These are phyloP conservation scores for Andrena minutula DNA, from an alignment of 2,888 invertebrate species.

Conservation along the genomic window DNA sequence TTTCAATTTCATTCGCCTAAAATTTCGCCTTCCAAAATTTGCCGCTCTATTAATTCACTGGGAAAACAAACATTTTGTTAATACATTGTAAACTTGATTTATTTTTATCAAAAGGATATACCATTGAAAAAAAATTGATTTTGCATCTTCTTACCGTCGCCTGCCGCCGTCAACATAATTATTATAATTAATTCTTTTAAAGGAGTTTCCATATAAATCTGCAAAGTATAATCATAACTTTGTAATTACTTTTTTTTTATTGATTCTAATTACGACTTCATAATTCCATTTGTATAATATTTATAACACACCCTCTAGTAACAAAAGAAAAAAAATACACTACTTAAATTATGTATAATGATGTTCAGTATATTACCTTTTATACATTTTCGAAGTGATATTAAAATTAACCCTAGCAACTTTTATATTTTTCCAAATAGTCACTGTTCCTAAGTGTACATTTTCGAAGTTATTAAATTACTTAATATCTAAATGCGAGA, in stretches of 20 bases:
- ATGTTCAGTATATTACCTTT: conserved; percentile 50
- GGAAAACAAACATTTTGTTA: too few species aligned
- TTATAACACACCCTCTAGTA: conserved; percentile 34
- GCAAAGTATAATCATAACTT: conserved; percentile 30
- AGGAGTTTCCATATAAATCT: conserved; percentile 35
- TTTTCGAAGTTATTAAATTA: conserved; percentile 15
- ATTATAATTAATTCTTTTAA: conserved; percentile 27
- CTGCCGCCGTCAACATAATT: not conserved
- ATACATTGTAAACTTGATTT: too few species aligned
- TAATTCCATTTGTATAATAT: conserved; percentile 28
- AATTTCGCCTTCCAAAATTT: too few species aligned
- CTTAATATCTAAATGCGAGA: conserved; percentile 15
- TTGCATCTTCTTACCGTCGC: too few species aligned
- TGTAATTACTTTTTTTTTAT: conserved; percentile 31
- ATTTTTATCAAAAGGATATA: too few species aligned
- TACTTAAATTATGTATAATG: conserved; percentile 38
- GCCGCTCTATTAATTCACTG: too few species aligned
- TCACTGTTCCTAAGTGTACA: conserved; percentile 14
- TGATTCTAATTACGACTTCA: conserved; percentile 32
- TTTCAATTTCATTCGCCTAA: too few species aligned
- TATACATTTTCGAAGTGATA: conserved; percentile 25
- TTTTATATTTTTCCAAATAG: conserved; percentile 7
- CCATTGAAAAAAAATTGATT: too few species aligned
- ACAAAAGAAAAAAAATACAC: conserved; percentile 41
- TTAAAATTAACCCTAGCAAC: conserved; percentile 40